A percentile compares a stretch with the other conserved stretches of the same genome.
These are phyloP conservation scores for Chironomus striatipennis DNA, from an alignment of 1,140 invertebrate species.

Conservation along the genomic window DNA sequence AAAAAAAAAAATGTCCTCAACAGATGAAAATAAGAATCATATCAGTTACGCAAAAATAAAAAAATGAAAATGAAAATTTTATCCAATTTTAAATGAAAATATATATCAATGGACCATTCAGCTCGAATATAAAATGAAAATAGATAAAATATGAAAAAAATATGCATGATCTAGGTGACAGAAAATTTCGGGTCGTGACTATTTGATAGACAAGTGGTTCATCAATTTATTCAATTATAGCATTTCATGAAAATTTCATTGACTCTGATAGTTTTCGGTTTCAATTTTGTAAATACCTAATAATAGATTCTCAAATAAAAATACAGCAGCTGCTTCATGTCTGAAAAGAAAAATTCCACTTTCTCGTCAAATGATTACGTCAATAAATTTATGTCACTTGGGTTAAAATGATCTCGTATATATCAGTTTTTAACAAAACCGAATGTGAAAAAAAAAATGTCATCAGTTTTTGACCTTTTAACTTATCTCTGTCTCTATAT, in stretches of 20 bases:
- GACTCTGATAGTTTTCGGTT: too few relatives aligned
- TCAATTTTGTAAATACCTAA: too few relatives aligned
- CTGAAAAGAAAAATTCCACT: too few relatives aligned
- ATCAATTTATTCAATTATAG: too few relatives aligned
- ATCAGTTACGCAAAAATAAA: not conserved
- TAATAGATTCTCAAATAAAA: too few relatives aligned
- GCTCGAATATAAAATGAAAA: not conserved
- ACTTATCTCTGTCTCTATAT: conserved; percentile 13
- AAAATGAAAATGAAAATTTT: not conserved
- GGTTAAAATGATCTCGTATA: too few relatives aligned
- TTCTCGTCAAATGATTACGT: too few relatives aligned
- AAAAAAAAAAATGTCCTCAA: not conserved
- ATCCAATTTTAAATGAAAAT: not conserved
- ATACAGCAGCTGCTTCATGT: too few relatives aligned
- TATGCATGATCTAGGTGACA: not conserved
- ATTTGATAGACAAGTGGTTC: too few relatives aligned
- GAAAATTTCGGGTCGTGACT: too few relatives aligned
- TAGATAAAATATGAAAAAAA: not conserved
- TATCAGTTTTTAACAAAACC: not conserved
- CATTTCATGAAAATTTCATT: too few relatives aligned
- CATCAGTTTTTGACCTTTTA: conserved; percentile 4
- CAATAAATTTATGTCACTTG: too few relatives aligned
- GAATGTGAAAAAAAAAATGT: not conserved
- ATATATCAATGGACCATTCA: conserved; percentile 7
- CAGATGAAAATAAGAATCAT: not conserved